Evolutionary conservation across 2,888 invertebrate genomes (phyloP), one percentile per base, ranked within the genome.

Genomic region (Plebejus argus): DNA sequence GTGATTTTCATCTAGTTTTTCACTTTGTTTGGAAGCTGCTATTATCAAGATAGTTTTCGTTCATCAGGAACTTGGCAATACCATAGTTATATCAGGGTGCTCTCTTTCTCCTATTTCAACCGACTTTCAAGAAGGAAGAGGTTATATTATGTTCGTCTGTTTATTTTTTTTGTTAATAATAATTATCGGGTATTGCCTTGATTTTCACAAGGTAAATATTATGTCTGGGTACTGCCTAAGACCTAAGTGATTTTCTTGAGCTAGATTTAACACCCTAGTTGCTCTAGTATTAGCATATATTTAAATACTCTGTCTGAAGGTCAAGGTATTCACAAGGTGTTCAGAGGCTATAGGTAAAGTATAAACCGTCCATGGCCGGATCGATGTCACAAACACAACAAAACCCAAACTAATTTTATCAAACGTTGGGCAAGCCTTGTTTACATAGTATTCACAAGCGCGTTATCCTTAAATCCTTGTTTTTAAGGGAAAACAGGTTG

Each of bases 211-310:
- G 10, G 10, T 45, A 8, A 39, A 39, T 45, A 45, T 45, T 45
- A 45, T 45, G 39, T 45, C 39, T 45, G 39, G 8, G 39, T 45
- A 8, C 20, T 58, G 6, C 58, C 58, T 10, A 10, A 8, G n/a
- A n/a, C n/a, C n/a, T n/a, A n/a, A n/a, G n/a, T 58, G 5, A 18
- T 15, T 56, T 56, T n/a, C 56, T 7, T 7, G 7, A 56, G 8
- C 20, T 3, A 58, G 1, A 23, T 61, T 33, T 70, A 61, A 20
- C n/a, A 58, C 6, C n/a, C 5, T 58, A 39, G 35, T 2, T n/a
- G n/a, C n/a, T n/a, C n/a, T n/a, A 28, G 28, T 71, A 71, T 71
- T 71, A 39, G 35, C 39, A 71, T 71, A 71, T n/a, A 39, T 71
- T 39, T 10, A 35, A 71, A 71, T 39, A 66, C 28, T 33, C 66